Percentiles rank a stretch among this genome's conserved stretches.
Evolutionary conservation across 1,140 invertebrate genomes (phyloP).

Genomic region (Drosophila nigrodunni): DNA sequence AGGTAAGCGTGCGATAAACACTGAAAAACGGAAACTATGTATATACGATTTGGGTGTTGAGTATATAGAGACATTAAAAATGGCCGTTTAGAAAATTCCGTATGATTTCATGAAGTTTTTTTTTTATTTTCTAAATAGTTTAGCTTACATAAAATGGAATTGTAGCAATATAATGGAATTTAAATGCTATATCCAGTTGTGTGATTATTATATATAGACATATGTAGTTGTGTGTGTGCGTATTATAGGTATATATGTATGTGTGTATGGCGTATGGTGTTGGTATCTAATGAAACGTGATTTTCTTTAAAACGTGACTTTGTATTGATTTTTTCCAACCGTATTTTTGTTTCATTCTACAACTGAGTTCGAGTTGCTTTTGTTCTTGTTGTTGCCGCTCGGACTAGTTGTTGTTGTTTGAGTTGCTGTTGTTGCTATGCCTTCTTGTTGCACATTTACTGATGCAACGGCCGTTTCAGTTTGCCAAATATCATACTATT

Average conservation of each 20-base stretch:
- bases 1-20: constrained; percentile 45
- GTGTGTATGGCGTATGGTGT: constrained; percentile 53
- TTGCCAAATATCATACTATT: constrained; percentile 44
- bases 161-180: constrained; percentile 66
- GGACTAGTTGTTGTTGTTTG: constrained; percentile 8
- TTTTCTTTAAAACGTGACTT: constrained; percentile 84
- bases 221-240: constrained; percentile 26
- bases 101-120: constrained; percentile 40
- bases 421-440: constrained; percentile 4
- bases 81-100: constrained; percentile 48
- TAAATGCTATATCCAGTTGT: constrained; percentile 46
- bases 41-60: constrained; percentile 1
- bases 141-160: constrained; percentile 69
- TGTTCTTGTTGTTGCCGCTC: constrained; percentile 41
- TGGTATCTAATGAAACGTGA: constrained; percentile 84
- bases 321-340: constrained; percentile 83
- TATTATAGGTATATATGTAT: constrained; percentile 21
- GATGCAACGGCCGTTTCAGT: constrained; percentile 34
- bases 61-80: constrained; percentile 56
- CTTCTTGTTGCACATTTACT: constrained; percentile 43
- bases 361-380: constrained; percentile 53
- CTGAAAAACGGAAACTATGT: neutral
- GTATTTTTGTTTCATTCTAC: constrained; percentile 77
- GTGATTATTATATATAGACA: constrained; percentile 13
- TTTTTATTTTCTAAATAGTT: constrained; percentile 47